Evolutionary conservation across 2,797 vertebrate genomes (phyloP).

Genomic region (Pyrocephalus nanus): DNA sequence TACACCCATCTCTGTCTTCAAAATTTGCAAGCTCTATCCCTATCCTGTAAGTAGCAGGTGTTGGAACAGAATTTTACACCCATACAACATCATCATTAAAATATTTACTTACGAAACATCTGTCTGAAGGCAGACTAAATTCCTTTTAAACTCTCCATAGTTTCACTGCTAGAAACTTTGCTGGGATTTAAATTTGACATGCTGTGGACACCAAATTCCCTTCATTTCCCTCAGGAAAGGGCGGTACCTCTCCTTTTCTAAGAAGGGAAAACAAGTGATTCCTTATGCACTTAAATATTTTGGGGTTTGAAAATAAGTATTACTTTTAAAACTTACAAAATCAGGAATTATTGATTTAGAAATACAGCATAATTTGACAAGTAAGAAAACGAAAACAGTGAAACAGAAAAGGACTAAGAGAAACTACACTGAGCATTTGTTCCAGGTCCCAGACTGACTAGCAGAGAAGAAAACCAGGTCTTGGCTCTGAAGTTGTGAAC

Average conservation of each 20-base stretch:
- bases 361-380: not conserved
- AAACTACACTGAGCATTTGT: not conserved
- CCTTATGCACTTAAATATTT: not conserved
- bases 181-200: not conserved
- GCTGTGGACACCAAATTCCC: not conserved
- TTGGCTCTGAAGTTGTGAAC: not conserved
- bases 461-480: not conserved
- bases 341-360: not conserved
- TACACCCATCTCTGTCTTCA: not conserved
- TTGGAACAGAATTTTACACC: not conserved
- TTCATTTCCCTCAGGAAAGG: constrained; percentile 8
- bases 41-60: not conserved
- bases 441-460: not conserved
- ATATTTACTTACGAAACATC: constrained; percentile 21
- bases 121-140: not conserved
- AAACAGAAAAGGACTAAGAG: not conserved
- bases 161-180: not conserved
- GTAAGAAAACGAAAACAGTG: not conserved
- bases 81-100: not conserved
- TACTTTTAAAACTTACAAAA: not conserved
- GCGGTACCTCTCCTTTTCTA: not conserved
- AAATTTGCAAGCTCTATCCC: accelerated
- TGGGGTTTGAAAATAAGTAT: not conserved
- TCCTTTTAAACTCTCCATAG: not conserved
- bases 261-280: not conserved